Evolutionary conservation across 2,797 vertebrate species (phyloP).

Genomic region (Arrhamphus sclerolepis): DNA sequence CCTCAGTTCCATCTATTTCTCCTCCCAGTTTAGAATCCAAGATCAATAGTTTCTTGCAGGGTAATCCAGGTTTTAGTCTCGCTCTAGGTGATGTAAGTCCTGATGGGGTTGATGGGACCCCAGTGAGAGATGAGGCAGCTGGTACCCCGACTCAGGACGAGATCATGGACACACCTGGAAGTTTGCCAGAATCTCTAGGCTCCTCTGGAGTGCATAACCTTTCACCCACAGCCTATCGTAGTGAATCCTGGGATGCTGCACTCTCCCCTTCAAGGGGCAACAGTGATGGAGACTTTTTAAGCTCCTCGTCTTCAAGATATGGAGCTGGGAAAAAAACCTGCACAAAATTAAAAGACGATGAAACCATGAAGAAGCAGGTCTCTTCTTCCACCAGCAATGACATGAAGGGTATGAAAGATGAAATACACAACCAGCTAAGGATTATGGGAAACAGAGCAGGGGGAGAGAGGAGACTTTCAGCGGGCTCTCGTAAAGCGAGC

Average conservation of each 20-base stretch:
- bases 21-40: slow-evolving; percentile 94
- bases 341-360: slow-evolving; percentile 77
- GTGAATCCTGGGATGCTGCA: slow-evolving; percentile 87
- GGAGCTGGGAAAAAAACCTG: slow-evolving; percentile 81
- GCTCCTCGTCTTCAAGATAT: slow-evolving; percentile 70
- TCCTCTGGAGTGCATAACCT: slow-evolving; percentile 74
- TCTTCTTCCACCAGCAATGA: slow-evolving; percentile 49
- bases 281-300: slow-evolving; percentile 70
- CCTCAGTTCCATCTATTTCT: slow-evolving; percentile 46
- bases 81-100: slow-evolving; percentile 83
- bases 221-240: slow-evolving; percentile 87
- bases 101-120: slow-evolving; percentile 92
- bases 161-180: slow-evolving; percentile 93
- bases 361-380: slow-evolving; percentile 53
- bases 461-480: slow-evolving; percentile 66
- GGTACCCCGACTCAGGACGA: slow-evolving; percentile 98
- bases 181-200: slow-evolving; percentile 81
- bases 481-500: slow-evolving; percentile 67
- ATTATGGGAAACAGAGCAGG: slow-evolving; percentile 51
- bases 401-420: slow-evolving; percentile 72
- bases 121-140: slow-evolving; percentile 93
- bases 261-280: slow-evolving; percentile 77
- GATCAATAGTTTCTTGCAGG: slow-evolving; percentile 98
- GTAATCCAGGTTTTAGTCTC: slow-evolving; percentile 94
- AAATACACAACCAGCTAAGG: slow-evolving; percentile 48